Evolutionary conservation across 2,888 invertebrate species (phyloP).

Genomic region (Agonopterix heracliana): DNA sequence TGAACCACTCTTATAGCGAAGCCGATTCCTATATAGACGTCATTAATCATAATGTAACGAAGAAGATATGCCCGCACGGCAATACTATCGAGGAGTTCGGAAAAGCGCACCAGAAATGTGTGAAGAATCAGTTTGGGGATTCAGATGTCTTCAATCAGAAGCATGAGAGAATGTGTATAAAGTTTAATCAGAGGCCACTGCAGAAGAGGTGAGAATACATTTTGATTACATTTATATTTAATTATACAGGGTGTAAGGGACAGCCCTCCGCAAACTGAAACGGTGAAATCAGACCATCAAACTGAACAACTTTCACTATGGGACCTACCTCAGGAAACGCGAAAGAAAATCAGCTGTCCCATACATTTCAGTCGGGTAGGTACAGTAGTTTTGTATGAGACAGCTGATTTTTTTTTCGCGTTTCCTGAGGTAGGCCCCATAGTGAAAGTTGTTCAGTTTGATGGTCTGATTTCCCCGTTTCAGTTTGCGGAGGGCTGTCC

Average conservation of each 20-base stretch:
- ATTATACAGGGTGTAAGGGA: too few relatives aligned
- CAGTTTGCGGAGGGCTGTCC: too few relatives aligned
- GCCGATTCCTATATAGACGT: conserved; percentile 68
- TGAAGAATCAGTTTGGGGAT: conserved; percentile 56
- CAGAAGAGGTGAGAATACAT: conserved; percentile 53
- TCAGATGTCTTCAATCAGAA: conserved; percentile 52
- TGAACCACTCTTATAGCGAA: conserved; percentile 69
- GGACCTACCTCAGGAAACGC: too few relatives aligned
- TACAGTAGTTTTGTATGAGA: too few relatives aligned
- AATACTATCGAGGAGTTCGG: conserved; percentile 69
- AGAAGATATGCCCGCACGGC: conserved; percentile 65
- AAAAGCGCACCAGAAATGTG: conserved; percentile 69
- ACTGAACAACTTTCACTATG: too few relatives aligned
- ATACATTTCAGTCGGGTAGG: too few relatives aligned
- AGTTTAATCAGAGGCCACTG: conserved; percentile 68
- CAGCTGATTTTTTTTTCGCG: conserved; percentile 1
- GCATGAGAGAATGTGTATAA: conserved; percentile 70
- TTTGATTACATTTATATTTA: neutral
- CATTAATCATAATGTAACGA: conserved; percentile 48
- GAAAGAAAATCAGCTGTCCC: too few relatives aligned
- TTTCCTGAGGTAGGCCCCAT: too few relatives aligned
- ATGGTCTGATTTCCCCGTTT: too few relatives aligned
- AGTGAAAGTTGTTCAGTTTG: too few relatives aligned
- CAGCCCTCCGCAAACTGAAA: too few relatives aligned
- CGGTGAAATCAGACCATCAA: too few relatives aligned